Conservation (phyloP, 2,797 vertebrate genomes). For the Falco novaeseelandiae region DNA sequence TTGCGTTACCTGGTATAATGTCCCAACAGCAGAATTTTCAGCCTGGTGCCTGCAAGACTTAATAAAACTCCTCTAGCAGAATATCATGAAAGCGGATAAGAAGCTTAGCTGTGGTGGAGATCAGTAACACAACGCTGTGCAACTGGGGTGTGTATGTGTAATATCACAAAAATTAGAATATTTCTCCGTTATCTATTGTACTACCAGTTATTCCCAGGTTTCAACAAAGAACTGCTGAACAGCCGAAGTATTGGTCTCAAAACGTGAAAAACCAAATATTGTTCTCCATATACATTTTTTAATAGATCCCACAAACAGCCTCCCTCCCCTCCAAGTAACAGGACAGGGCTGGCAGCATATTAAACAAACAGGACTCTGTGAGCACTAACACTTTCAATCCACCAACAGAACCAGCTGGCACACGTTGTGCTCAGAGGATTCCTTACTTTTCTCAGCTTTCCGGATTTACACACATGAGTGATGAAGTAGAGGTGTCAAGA, state of each 20-base stretch:
- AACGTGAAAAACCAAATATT: not conserved
- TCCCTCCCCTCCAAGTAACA: fast-evolving
- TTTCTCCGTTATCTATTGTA: not conserved
- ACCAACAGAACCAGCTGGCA: not conserved
- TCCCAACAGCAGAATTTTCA: not conserved
- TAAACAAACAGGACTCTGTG: not conserved
- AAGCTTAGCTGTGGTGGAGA: not conserved
- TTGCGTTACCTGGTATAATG: not conserved
- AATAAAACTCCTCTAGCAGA: not conserved
- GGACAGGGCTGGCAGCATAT: not conserved
- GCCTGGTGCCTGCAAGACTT: not conserved
- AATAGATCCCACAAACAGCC: not conserved
- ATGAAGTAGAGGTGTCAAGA: not conserved
- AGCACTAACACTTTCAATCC: not conserved
- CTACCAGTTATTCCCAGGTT: not conserved
- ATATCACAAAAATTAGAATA: not conserved
- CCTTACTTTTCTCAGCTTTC: not conserved
- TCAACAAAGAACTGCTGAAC: not conserved
- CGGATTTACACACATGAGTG: not conserved
- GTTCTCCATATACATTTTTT: fast-evolving
- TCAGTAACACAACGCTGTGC: not conserved
- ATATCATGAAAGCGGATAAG: not conserved
- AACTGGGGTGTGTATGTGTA: too few species aligned
- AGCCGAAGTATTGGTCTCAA: not conserved
- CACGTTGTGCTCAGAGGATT: not conserved